phyloP scores from a whole-genome alignment of 1,140 invertebrate species.

The Wiebesia pumilae region DNA sequence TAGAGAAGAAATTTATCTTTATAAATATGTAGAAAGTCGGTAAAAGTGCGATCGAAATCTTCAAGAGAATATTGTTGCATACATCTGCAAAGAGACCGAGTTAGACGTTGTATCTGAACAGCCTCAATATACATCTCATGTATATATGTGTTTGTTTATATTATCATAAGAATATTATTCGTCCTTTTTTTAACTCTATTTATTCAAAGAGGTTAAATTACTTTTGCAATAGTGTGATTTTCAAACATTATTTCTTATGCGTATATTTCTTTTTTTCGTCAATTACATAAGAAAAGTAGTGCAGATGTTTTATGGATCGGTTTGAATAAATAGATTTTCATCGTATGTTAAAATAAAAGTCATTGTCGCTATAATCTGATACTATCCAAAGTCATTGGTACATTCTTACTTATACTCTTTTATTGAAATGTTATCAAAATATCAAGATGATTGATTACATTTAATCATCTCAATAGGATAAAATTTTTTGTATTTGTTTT shows the following conservation, averaged over 20 bases:
- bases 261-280: neutral
- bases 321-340: slow-evolving; percentile 10
- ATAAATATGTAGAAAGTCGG: too few species aligned
- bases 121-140: neutral
- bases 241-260: neutral
- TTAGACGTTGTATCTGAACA: too few species aligned
- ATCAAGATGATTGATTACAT: neutral
- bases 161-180: neutral
- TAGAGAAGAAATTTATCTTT: too few species aligned
- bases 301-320: neutral
- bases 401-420: neutral
- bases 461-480: slow-evolving; percentile 12
- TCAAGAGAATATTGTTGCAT: too few species aligned
- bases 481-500: slow-evolving; percentile 33
- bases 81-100: too few species aligned
- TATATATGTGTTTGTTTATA: neutral
- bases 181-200: neutral
- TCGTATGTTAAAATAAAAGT: slow-evolving; percentile 5
- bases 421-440: neutral
- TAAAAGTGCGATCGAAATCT: too few species aligned
- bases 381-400: neutral
- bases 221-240: neutral
- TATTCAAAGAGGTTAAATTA: neutral
- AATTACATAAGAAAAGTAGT: neutral
- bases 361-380: neutral